A percentile compares a stretch with the other conserved stretches of the same genome.
phyloP scores from a whole-genome alignment of 1,140 invertebrate genomes.

The Cydia pomonella region DNA sequence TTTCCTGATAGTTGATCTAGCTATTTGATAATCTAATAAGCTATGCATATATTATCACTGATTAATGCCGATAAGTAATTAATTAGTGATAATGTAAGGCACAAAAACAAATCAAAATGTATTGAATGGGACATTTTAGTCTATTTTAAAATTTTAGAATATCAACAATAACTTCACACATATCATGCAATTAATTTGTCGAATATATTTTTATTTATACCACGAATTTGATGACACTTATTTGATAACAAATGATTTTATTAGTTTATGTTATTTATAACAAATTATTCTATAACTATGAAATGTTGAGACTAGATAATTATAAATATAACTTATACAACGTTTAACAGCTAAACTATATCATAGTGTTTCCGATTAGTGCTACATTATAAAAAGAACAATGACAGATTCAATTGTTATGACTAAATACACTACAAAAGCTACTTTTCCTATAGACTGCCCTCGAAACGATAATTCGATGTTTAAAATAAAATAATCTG shows the following conservation, averaged over 20 bases:
- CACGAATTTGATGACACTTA: slow-evolving; percentile 44
- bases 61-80: neutral
- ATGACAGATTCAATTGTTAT: slow-evolving; percentile 16
- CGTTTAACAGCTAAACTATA: slow-evolving; percentile 30
- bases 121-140: slow-evolving; percentile 34
- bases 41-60: neutral
- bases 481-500: slow-evolving; percentile 40
- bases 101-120: slow-evolving; percentile 15
- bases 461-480: slow-evolving; percentile 7
- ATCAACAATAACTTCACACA: slow-evolving; percentile 60
- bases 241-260: slow-evolving; percentile 53
- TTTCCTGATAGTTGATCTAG: neutral
- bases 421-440: slow-evolving; percentile 25
- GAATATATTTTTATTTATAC: slow-evolving; percentile 32
- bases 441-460: slow-evolving; percentile 23
- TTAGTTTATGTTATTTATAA: slow-evolving; percentile 34
- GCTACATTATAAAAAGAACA: slow-evolving; percentile 28
- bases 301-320: slow-evolving; percentile 73
- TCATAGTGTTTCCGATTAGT: slow-evolving; percentile 26
- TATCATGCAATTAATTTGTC: slow-evolving; percentile 51
- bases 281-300: slow-evolving; percentile 55
- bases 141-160: slow-evolving; percentile 42
- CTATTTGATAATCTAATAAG: neutral
- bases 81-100: neutral
- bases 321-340: slow-evolving; percentile 38